Evolutionary conservation across 2,113 vertebrate genomes (phyloP).

Genomic region (Zosterops borbonicus): DNA sequence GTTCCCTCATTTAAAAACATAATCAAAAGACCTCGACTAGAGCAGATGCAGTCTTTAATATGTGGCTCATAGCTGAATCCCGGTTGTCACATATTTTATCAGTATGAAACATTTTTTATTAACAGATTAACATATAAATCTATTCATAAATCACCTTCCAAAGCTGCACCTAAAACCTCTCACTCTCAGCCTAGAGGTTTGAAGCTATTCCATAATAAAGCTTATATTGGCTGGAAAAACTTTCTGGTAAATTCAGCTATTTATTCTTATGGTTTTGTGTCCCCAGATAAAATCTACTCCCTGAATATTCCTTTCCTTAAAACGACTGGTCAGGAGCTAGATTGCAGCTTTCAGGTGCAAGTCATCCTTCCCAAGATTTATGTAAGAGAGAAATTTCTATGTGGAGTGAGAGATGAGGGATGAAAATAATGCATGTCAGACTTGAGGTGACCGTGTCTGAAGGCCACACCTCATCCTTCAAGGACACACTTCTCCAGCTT

Average conservation of each 20-base stretch:
- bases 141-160: slow-evolving; percentile 62
- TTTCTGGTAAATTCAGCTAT: slow-evolving; percentile 28
- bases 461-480: neutral
- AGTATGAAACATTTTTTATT: slow-evolving; percentile 63
- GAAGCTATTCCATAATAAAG: slow-evolving; percentile 38
- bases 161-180: slow-evolving; percentile 41
- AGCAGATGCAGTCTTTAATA: slow-evolving; percentile 59
- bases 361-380: neutral
- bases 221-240: slow-evolving; percentile 35
- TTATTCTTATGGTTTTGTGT: slow-evolving; percentile 14
- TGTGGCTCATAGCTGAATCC: slow-evolving; percentile 37
- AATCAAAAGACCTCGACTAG: slow-evolving; percentile 22
- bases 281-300: neutral
- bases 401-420: neutral
- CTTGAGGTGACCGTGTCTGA: neutral
- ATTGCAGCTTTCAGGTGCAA: neutral
- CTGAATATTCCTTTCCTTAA: neutral
- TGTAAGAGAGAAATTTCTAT: neutral
- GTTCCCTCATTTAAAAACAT: slow-evolving; percentile 30
- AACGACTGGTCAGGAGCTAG: neutral
- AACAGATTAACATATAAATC: slow-evolving; percentile 70
- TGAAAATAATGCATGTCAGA: neutral
- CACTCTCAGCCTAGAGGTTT: slow-evolving; percentile 29
- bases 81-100: slow-evolving; percentile 67
- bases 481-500: neutral